Evolutionary conservation across 2,797 vertebrate species (phyloP).

Genomic region (Acipenser oxyrinchus): DNA sequence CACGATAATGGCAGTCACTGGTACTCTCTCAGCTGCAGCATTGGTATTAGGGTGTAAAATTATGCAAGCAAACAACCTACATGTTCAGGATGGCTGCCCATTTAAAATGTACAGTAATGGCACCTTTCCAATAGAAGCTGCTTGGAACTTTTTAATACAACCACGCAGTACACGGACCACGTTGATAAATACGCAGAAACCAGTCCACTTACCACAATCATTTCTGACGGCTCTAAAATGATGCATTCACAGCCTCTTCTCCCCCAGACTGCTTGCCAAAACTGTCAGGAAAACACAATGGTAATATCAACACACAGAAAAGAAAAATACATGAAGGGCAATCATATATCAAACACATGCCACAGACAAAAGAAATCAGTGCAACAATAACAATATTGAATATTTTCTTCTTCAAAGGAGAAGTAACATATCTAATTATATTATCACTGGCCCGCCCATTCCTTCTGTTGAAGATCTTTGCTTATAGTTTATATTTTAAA

Average conservation of each 20-base stretch:
- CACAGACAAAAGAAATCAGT: no score
- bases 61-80: background rate
- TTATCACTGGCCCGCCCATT: no score
- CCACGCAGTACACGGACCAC: no score
- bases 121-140: background rate
- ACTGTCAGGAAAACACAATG: slow-evolving; percentile 52
- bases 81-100: background rate
- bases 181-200: slow-evolving; percentile 10
- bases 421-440: no score
- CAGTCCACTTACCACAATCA: slow-evolving; percentile 86
- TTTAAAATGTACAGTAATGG: background rate
- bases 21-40: background rate
- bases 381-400: no score
- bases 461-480: no score
- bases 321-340: no score
- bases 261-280: slow-evolving; percentile 92
- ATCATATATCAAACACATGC: no score
- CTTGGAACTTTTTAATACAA: no score
- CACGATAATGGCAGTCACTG: background rate
- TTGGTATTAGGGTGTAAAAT: background rate
- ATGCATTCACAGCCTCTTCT: slow-evolving; percentile 92
- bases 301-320: slow-evolving; percentile 11
- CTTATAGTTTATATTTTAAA: no score
- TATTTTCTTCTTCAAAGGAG: no score
- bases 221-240: slow-evolving; percentile 93